Evolutionary conservation across 2,797 vertebrate genomes (phyloP).

Genomic region (Aldrovandia affinis): DNA sequence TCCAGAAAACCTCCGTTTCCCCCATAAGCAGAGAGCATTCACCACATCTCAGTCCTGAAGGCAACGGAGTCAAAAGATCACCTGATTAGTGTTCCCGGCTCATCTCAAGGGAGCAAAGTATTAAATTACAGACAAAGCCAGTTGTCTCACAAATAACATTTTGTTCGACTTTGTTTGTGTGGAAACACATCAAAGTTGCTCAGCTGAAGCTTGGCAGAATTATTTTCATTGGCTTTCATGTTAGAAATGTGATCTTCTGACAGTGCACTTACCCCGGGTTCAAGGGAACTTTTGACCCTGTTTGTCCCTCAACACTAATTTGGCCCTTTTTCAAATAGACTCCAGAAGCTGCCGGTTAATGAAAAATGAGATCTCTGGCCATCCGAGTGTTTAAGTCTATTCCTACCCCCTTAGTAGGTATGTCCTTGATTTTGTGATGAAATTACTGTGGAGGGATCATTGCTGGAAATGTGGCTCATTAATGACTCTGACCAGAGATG

Average conservation of each 20-base stretch:
- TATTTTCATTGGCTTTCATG: background rate
- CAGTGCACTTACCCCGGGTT: constrained; percentile 49
- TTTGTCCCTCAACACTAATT: constrained; percentile 65
- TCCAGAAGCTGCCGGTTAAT: constrained; percentile 69
- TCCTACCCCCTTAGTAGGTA: constrained; percentile 46
- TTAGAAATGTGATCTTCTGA: constrained; percentile 41
- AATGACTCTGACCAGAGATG: constrained; percentile 17
- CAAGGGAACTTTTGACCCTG: constrained; percentile 64
- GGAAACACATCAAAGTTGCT: background rate
- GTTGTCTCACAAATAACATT: background rate
- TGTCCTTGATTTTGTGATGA: constrained; percentile 50
- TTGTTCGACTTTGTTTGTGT: background rate
- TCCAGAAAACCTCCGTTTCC: no score
- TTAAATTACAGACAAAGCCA: background rate
- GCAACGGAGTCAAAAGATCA: background rate
- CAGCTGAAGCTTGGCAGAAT: background rate
- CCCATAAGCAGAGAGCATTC: background rate
- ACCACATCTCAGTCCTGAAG: background rate
- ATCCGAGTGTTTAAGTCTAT: constrained; percentile 62
- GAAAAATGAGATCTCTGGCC: constrained; percentile 69
- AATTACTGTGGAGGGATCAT: constrained; percentile 42
- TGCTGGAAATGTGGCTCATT: constrained; percentile 25
- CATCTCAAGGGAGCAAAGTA: background rate
- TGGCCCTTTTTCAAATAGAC: constrained; percentile 66
- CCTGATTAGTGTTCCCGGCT: background rate